phyloP scores from a whole-genome alignment of 2,888 invertebrate genomes.

The Mellilla xanthometata region DNA sequence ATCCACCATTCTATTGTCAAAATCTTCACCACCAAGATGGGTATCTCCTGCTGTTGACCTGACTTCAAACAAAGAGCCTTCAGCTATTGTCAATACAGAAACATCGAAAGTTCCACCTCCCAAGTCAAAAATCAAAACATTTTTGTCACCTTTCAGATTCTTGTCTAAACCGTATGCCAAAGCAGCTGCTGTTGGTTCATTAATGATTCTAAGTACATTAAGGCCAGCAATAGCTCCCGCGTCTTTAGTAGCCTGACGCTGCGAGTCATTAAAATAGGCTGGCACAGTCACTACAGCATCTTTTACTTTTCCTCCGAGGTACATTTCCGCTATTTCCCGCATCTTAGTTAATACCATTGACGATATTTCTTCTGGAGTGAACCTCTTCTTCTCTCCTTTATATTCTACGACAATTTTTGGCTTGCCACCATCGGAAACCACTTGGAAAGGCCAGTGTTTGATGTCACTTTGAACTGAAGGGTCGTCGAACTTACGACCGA shows the following conservation, averaged over 20 bases:
- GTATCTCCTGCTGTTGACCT: slow-evolving; percentile 92
- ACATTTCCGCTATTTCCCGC: slow-evolving; percentile 91
- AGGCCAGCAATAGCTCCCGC: slow-evolving; percentile 93
- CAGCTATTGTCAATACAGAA: slow-evolving; percentile 93
- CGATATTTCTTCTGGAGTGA: slow-evolving; percentile 92
- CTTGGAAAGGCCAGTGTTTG: slow-evolving; percentile 92
- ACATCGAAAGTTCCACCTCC: slow-evolving; percentile 97
- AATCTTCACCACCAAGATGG: slow-evolving; percentile 90
- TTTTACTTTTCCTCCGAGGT: slow-evolving; percentile 86
- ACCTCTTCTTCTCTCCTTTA: slow-evolving; percentile 88
- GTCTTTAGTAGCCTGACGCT: slow-evolving; percentile 94
- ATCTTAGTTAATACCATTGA: slow-evolving; percentile 94
- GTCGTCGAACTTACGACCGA: slow-evolving; percentile 92
- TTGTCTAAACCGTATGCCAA: slow-evolving; percentile 92
- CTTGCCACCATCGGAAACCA: slow-evolving; percentile 85
- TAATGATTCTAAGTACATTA: slow-evolving; percentile 94
- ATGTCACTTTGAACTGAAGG: slow-evolving; percentile 89
- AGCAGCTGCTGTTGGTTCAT: slow-evolving; percentile 95
- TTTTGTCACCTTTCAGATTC: slow-evolving; percentile 88
- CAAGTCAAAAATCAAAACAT: slow-evolving; percentile 89
- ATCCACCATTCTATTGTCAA: slow-evolving; percentile 90
- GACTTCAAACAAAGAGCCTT: slow-evolving; percentile 92
- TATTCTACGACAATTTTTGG: slow-evolving; percentile 89
- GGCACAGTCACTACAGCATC: slow-evolving; percentile 93
- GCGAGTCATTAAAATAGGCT: slow-evolving; percentile 92